These are phyloP conservation scores for Xanthostigma xanthostigma DNA, from an alignment of 2,888 invertebrate species.

Conservation along the genomic window DNA sequence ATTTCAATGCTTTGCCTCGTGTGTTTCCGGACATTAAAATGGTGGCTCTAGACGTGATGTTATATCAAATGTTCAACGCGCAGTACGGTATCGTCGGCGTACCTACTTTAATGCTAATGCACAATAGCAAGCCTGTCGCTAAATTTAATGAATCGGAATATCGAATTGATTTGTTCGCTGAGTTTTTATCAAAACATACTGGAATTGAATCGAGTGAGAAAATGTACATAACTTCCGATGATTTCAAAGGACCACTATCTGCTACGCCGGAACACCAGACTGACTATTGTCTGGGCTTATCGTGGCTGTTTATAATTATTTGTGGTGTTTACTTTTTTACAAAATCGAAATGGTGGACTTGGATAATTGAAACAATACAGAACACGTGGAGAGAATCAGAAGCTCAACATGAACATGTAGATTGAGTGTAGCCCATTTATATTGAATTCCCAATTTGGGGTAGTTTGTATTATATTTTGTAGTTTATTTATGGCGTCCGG, in stretches of 20 bases:
- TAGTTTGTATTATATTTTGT: not conserved
- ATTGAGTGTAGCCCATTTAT: constrained; percentile 25
- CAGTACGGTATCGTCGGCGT: constrained; percentile 85
- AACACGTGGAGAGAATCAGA: constrained; percentile 82
- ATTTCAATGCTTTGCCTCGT: constrained; percentile 78
- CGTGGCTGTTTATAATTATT: constrained; percentile 71
- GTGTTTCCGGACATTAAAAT: constrained; percentile 76
- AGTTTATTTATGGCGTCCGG: not conserved
- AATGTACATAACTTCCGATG: constrained; percentile 55
- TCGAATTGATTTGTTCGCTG: constrained; percentile 60
- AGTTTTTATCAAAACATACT: constrained; percentile 63
- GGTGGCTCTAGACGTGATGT: constrained; percentile 79
- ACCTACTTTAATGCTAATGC: constrained; percentile 77
- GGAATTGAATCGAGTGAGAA: constrained; percentile 46
- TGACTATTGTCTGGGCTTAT: constrained; percentile 66
- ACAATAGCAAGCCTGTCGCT: constrained; percentile 72
- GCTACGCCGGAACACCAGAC: constrained; percentile 59
- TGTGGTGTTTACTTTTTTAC: constrained; percentile 63
- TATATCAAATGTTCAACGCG: constrained; percentile 70
- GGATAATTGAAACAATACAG: constrained; percentile 68
- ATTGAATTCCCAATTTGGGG: not conserved
- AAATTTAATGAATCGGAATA: constrained; percentile 74
- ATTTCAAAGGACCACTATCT: constrained; percentile 68
- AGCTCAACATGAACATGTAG: constrained; percentile 63
- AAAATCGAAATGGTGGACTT: constrained; percentile 60